These are phyloP conservation scores for Ophion obscuratus DNA, from an alignment of 2,888 invertebrate species.

Conservation along the genomic window DNA sequence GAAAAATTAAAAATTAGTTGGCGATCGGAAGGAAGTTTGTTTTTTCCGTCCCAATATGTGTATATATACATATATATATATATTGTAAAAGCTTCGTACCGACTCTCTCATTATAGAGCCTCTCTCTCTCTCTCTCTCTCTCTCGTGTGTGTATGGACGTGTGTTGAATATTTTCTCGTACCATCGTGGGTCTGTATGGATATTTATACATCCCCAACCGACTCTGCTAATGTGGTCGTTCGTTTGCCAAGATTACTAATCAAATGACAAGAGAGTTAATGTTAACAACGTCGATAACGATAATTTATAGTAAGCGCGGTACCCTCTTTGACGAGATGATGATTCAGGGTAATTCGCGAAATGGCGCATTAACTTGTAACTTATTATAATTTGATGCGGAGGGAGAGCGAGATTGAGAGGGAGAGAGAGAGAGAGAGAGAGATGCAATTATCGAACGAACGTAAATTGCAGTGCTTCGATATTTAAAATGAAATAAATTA, in stretches of 20 bases:
- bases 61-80: neutral
- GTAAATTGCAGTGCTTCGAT: slow-evolving; percentile 23
- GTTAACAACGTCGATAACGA: slow-evolving; percentile 78
- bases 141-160: neutral
- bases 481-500: slow-evolving; percentile 17
- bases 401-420: slow-evolving; percentile 5
- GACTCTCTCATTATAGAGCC: slow-evolving; percentile 14
- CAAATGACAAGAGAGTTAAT: slow-evolving; percentile 80
- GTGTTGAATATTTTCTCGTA: slow-evolving; percentile 15
- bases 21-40: too few relatives aligned
- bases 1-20: too few relatives aligned
- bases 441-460: slow-evolving; percentile 12
- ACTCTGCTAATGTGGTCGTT: slow-evolving; percentile 40
- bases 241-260: slow-evolving; percentile 79
- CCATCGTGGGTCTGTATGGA: neutral
- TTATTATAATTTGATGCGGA: slow-evolving; percentile 50
- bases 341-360: slow-evolving; percentile 67
- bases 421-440: slow-evolving; percentile 10
- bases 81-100: slow-evolving; percentile 2
- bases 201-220: slow-evolving; percentile 11
- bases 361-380: slow-evolving; percentile 65
- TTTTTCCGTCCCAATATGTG: neutral
- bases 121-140: too few relatives aligned
- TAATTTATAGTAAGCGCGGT: slow-evolving; percentile 78
- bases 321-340: slow-evolving; percentile 68